Base-by-base conservation (phyloP, 2,797 vertebrate genomes). In the Periophthalmus magnuspinnatus region DNA sequence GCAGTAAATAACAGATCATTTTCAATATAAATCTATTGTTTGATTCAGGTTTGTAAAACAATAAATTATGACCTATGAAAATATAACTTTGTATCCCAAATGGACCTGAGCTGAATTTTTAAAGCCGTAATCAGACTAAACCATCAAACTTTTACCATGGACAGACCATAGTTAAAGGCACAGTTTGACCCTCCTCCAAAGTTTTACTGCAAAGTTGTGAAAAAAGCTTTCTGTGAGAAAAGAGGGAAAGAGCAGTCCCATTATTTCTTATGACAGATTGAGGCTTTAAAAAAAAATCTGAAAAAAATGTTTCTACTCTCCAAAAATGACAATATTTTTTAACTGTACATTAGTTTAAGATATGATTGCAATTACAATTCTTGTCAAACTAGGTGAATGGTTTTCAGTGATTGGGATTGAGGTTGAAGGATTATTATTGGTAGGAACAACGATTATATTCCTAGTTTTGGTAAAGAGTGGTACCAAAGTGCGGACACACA, bases 21-120 rank as follows among this genome's bases (percentile, higher is more conserved):
- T 75, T 68, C 69, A 65, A 70, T 83, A 90, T 58, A 90, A 89
- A 90, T 90, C 81, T 84, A 84, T 78, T 65, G 22, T 77, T 82
- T 75, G 13, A 72, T 74, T 83, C 67, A 76, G 62, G 81, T 77
- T 79, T 8, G 56, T 77, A 84, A 86, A 84, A 87, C 28, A 84
- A 86, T 76, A 79, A 82, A 75, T 81, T 67, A 80, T 78, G 74
- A 83, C 82, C 76, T 88, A 84, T 73, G 86, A 92, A 92, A 91
- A 91, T 91, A 92, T 38, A 89, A 74, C 74, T 88, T 89, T 85
- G 67, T 86, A 84, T 88, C 81, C 63, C 77, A 88, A 91, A 82
- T 66, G 77, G 85, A 91, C 90, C 88, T 91, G 90, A 91, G 90
- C 86, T 88, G 86, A 88, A 86, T 88, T 90, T 88, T 91, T 89